Evolutionary conservation across 35 echinoderm and acorn worm species (phyloP).

Genomic region (Patiria miniata): DNA sequence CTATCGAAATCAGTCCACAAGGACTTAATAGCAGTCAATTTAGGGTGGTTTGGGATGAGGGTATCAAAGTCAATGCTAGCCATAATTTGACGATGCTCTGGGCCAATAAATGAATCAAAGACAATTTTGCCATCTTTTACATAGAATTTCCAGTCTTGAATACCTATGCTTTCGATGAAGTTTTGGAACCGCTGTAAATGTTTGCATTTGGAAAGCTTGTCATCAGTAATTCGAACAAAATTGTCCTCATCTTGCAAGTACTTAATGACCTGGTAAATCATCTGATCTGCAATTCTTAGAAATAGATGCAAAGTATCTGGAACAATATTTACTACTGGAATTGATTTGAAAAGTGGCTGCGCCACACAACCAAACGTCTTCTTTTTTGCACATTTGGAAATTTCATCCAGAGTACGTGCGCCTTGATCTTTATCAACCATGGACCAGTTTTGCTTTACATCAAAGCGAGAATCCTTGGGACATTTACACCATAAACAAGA

Average conservation of each 20-base stretch:
- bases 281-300: conserved; percentile 62
- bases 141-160: conserved; percentile 19
- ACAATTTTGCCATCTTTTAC: conserved; percentile 55
- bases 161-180: conserved; percentile 11
- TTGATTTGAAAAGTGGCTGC: conserved; percentile 33
- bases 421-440: conserved; percentile 11
- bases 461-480: conserved; percentile 40
- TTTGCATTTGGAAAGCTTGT: conserved; percentile 4
- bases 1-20: not conserved
- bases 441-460: conserved; percentile 38
- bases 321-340: conserved; percentile 31
- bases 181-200: conserved; percentile 29
- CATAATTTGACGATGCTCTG: conserved; percentile 31
- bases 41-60: conserved; percentile 11
- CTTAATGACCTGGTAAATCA: conserved; percentile 38
- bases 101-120: conserved; percentile 38
- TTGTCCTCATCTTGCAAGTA: conserved; percentile 30
- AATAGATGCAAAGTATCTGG: conserved; percentile 57
- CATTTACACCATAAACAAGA: conserved; percentile 71
- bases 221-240: conserved; percentile 6
- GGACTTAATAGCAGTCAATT: not conserved
- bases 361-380: conserved; percentile 50
- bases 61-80: conserved; percentile 11
- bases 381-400: not conserved
- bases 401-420: conserved; percentile 43